Base-by-base conservation (phyloP, 2,113 vertebrate genomes). In the Hippoglossus stenolepis region DNA sequence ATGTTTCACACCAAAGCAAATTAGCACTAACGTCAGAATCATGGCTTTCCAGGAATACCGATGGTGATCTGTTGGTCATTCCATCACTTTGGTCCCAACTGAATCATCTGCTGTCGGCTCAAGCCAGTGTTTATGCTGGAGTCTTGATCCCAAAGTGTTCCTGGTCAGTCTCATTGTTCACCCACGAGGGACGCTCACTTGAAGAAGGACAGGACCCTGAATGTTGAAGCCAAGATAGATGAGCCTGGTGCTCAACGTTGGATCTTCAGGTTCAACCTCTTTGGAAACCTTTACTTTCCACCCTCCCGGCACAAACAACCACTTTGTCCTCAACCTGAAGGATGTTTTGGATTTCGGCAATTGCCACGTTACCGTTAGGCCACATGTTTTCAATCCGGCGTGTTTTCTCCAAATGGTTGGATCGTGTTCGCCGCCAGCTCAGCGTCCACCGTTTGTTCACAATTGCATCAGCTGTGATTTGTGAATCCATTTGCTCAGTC, bases 191-290 rank as follows among this genome's bases (percentile, higher is more conserved):
- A 2, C 1, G 56, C 20, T 1, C 0, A 56, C 68, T 28, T 0
- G 5, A 93, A n/a, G n/a, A n/a, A n/a, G n/a, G n/a, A n/a, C n/a
- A n/a, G n/a, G 91, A 54, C 87, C 91, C 49, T 43, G 31, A 63
- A 92, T 91, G 43, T 40, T 93, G 68, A 92, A 82, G 61, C 83
- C 86, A 18, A 92, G 83, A 63, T 86, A 89, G 73, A 70, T 85
- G 14, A 26, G 68, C 23, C 12, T 12, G 0, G 8, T 0, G 5
- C 45, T 64, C 21, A 0, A 1, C 0, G 0, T 2, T 61, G 9
- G 4, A 8, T 23, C 35, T 0, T 14, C 7, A 6, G 24, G 2
- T 62, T 1, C 4, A 40, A 1, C n/a, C 10, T 73, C 5, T 5
- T 0, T 0, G 26, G 9, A 12, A 0, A 54, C 70, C 0, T 1